Percentiles rank a stretch among this genome's conserved stretches.
These are phyloP conservation scores for Drosophila nannoptera DNA, from an alignment of 1,140 invertebrate species.

Conservation along the genomic window DNA sequence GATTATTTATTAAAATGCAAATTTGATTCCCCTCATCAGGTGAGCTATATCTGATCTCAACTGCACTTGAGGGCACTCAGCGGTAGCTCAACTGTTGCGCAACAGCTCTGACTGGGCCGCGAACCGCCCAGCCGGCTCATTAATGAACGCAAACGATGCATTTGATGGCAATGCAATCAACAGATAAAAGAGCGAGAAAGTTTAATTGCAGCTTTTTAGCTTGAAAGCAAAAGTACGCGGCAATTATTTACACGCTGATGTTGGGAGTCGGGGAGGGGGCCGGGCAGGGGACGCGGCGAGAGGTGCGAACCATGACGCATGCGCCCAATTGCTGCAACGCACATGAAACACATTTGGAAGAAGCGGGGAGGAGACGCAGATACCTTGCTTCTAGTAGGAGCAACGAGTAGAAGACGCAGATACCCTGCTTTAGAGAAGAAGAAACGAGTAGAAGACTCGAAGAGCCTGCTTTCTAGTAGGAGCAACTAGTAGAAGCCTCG, in stretches of 20 bases:
- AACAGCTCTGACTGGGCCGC: background rate
- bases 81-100: background rate
- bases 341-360: constrained; percentile 33
- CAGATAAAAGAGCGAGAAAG: constrained; percentile 68
- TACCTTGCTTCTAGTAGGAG: background rate
- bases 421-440: too few relatives aligned
- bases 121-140: constrained; percentile 31
- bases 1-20: too few relatives aligned
- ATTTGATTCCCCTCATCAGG: too few relatives aligned
- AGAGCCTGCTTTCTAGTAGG: too few relatives aligned
- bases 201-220: constrained; percentile 67
- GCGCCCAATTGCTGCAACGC: constrained; percentile 62
- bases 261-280: constrained; percentile 1
- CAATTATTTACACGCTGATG: constrained; percentile 47
- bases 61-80: background rate
- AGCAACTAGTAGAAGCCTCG: background rate
- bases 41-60: background rate
- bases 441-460: too few relatives aligned
- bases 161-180: constrained; percentile 60
- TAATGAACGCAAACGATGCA: constrained; percentile 62
- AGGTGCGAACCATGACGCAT: constrained; percentile 61
- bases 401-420: too few relatives aligned
- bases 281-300: constrained; percentile 6
- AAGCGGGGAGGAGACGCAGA: background rate
- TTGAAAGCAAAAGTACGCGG: constrained; percentile 56